Percentiles rank a stretch among this genome's conserved stretches.
Evolutionary conservation across 2,797 vertebrate species (phyloP).

Genomic region (Peromyscus melanophrys): DNA sequence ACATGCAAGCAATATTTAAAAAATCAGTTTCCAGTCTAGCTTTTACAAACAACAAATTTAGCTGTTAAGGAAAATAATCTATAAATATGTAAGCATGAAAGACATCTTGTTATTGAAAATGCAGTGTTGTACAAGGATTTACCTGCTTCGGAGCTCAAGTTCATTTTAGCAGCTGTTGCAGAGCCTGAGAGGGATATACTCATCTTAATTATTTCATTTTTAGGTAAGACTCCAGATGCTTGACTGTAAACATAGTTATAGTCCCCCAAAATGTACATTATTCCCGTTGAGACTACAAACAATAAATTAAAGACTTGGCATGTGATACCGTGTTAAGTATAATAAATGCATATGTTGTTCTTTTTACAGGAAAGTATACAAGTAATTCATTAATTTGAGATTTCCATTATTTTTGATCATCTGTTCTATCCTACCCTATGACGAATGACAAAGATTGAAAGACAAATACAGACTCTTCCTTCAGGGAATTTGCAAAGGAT

Average conservation of each 20-base stretch:
- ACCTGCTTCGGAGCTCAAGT: constrained; percentile 70
- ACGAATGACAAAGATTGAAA: neutral
- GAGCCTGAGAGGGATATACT: constrained; percentile 76
- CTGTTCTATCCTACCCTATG: neutral
- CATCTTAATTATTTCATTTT: constrained; percentile 81
- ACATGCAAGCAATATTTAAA: neutral
- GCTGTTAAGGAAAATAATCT: constrained; percentile 61
- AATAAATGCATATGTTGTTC: neutral
- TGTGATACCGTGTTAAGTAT: neutral
- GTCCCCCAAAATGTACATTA: constrained; percentile 70
- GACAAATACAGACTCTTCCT: neutral
- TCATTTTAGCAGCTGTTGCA: constrained; percentile 82
- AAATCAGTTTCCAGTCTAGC: constrained; percentile 20
- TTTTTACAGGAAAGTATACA: neutral
- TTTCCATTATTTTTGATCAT: neutral
- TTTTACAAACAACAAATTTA: constrained; percentile 71
- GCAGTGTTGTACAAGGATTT: constrained; percentile 71
- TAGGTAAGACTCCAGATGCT: constrained; percentile 82
- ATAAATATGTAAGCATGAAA: constrained; percentile 83
- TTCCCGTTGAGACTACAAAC: constrained; percentile 64
- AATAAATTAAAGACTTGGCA: constrained; percentile 69
- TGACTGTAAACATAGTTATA: constrained; percentile 73
- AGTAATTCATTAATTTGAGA: neutral
- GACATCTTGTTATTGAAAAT: constrained; percentile 77
- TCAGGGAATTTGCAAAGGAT: neutral